A percentile compares a stretch with the other conserved stretches of the same genome.
Conservation (phyloP, 2,113 vertebrate species). For the Anhinga anhinga region DNA sequence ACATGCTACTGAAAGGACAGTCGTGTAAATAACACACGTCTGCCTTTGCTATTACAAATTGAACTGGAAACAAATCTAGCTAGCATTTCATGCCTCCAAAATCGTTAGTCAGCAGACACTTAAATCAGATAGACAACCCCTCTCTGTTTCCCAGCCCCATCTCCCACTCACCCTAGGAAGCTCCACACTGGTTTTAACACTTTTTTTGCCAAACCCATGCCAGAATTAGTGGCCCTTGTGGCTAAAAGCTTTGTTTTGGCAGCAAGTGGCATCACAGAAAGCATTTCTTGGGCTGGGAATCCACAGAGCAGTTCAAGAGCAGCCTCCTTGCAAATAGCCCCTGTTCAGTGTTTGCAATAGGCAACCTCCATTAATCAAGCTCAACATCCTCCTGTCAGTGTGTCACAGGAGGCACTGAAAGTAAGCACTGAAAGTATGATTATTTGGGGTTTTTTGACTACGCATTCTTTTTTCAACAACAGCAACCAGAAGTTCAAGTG, state of each 20-base stretch:
- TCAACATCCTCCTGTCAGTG: background rate
- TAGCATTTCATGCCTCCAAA: background rate
- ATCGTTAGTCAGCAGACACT: background rate
- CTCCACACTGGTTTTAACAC: background rate
- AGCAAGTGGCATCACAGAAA: background rate
- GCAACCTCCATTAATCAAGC: background rate
- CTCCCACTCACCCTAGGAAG: background rate
- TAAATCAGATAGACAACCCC: background rate
- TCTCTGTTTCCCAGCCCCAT: background rate
- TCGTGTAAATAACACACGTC: accelerated
- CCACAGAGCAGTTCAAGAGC: background rate
- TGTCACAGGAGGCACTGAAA: background rate
- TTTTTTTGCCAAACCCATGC: background rate
- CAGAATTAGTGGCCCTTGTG: background rate
- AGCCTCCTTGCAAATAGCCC: background rate
- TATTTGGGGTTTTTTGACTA: background rate
- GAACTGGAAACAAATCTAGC: background rate
- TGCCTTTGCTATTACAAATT: background rate
- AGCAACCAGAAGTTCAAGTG: slow-evolving; percentile 84
- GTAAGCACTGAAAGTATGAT: background rate
- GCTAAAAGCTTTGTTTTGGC: background rate
- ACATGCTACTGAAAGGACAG: accelerated
- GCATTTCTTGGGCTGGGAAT: background rate
- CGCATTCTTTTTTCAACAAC: background rate
- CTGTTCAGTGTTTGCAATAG: background rate